Base-by-base conservation (phyloP, 2,888 invertebrate genomes). In the Apeira syringaria region DNA sequence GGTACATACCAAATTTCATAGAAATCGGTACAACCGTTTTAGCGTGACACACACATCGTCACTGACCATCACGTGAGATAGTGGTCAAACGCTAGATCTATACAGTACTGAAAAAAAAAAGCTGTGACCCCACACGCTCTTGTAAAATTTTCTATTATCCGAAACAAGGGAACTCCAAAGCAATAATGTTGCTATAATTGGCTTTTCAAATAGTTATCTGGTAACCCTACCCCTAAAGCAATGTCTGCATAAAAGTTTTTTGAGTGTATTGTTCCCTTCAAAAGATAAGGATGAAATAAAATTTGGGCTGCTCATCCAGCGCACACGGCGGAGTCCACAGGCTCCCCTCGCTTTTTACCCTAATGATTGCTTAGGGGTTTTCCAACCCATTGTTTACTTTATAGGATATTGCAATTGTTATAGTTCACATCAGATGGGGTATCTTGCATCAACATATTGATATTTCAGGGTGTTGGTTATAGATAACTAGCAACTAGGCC, bases 361-460 rank as follows among this genome's bases (percentile, higher is more conserved):
- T 78, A 79, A 79, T 72, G 65, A 76, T 75, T 71, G 72, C 68
- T 69, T 53, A 64, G 67, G 73, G 78, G 79, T 70, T 68, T 70
- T 64, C 69, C 68, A 61, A 69, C 63, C 74, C 74, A 74, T 79
- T 80, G 76, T 80, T 80, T 80, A 70, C 67, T 75, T 74, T 69
- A 60, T 59, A 68, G 57, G 63, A 65, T 64, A 64, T 52, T 52
- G 49, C 49, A 52, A 51, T 48, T 47, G 48, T 44, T 49, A 51
- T 47, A 52, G 50, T 52, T 55, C 50, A 47, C 47, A 43, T 40
- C 30, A 45, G 40, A 54, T 33, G 32, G 22, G 24, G 17, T 32
- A 28, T 37, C 43, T 27, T 28, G 7, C 38, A 18, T 24, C 33
- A 25, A 34, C 29, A 38, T 34, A 44, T 34, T 44, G 33, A 8